Conservation (phyloP, 2,888 invertebrate genomes). For the Amphipoea lucens region DNA sequence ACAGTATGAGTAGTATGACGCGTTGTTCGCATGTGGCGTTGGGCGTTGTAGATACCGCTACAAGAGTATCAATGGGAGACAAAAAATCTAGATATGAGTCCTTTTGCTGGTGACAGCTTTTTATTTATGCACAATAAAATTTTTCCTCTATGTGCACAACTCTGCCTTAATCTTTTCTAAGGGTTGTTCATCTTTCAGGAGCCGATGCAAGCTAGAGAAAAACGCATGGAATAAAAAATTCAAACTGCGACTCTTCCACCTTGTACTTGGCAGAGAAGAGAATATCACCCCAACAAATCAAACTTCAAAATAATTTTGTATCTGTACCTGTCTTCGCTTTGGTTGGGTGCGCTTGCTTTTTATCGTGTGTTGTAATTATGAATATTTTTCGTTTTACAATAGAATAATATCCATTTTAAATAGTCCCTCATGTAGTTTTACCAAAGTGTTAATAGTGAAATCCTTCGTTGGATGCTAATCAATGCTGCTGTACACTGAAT, state of each 20-base stretch:
- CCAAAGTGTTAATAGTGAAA: slow-evolving; percentile 81
- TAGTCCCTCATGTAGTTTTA: slow-evolving; percentile 76
- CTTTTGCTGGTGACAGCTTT: no score
- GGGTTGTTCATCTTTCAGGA: no score
- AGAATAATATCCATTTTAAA: slow-evolving; percentile 73
- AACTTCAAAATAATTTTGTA: slow-evolving; percentile 68
- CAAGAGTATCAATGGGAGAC: no score
- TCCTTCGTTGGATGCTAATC: slow-evolving; percentile 83
- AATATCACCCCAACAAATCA: slow-evolving; percentile 47
- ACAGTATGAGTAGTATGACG: no score
- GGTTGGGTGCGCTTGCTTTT: slow-evolving; percentile 87
- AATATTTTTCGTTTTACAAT: slow-evolving; percentile 80
- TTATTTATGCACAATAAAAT: no score
- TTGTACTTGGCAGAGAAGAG: background rate
- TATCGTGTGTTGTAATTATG: slow-evolving; percentile 83
- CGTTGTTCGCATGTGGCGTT: no score
- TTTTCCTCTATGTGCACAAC: no score
- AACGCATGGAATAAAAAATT: background rate
- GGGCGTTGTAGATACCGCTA: no score
- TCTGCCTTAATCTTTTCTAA: no score
- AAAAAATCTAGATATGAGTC: no score
- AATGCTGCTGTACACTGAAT: slow-evolving; percentile 90
- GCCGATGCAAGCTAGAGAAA: background rate
- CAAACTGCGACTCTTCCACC: background rate
- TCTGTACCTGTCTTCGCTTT: slow-evolving; percentile 83